A percentile compares a stretch with the other conserved stretches of the same genome.
Evolutionary conservation across 53 echinoderm and acorn worm genomes (phyloP).

Genomic region (Actinopyga echinites): DNA sequence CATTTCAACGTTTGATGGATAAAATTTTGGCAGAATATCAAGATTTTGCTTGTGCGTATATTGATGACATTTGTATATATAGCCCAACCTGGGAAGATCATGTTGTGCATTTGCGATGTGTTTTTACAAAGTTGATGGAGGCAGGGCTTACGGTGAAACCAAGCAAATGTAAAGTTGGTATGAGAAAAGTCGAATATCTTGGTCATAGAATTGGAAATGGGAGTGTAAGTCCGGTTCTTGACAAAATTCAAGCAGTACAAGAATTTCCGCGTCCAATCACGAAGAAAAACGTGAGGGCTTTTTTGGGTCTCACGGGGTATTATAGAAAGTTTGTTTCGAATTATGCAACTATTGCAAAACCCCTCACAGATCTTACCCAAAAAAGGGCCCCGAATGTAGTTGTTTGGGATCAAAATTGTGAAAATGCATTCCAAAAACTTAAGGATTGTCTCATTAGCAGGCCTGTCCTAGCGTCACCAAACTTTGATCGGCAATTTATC

Average conservation of each 20-base stretch:
- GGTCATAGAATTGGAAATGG: neutral
- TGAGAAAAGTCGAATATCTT: neutral
- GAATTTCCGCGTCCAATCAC: neutral
- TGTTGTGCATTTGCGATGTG: neutral
- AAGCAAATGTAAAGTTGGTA: slow-evolving; percentile 5
- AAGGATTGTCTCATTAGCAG: neutral
- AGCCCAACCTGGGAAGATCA: neutral
- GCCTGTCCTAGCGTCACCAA: slow-evolving; percentile 23
- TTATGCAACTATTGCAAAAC: neutral
- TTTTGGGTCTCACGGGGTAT: neutral
- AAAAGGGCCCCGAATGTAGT: slow-evolving; percentile 7
- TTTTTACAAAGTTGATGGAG: neutral
- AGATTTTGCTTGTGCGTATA: slow-evolving; percentile 3
- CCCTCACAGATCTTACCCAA: neutral
- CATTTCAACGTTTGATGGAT: neutral
- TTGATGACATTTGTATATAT: slow-evolving; percentile 33
- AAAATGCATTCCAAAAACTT: neutral
- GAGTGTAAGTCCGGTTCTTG: neutral
- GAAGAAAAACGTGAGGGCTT: neutral
- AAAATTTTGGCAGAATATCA: slow-evolving; percentile 1
- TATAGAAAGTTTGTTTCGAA: neutral
- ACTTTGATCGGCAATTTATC: neutral
- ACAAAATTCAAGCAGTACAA: neutral
- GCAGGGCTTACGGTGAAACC: slow-evolving; percentile 31
- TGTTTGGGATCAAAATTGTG: neutral